phyloP scores from a whole-genome alignment of 23 tunicate genomes.

The Trididemnum miniatum region DNA sequence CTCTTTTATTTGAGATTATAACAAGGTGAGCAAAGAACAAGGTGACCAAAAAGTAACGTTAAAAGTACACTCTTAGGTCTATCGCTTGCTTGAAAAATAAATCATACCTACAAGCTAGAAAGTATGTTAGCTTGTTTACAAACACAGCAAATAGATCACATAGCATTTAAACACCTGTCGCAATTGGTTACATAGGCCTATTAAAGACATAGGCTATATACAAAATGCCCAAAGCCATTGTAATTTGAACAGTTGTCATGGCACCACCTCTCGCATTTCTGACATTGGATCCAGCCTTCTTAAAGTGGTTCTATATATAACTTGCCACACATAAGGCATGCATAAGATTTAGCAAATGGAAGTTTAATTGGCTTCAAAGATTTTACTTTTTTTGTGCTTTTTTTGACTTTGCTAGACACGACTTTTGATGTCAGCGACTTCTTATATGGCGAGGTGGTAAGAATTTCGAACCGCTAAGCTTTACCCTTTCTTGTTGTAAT shows the following conservation, averaged over 20 bases:
- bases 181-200: too few relatives aligned
- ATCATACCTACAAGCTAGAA: background rate
- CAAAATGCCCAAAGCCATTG: conserved; percentile 2
- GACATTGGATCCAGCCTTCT: background rate
- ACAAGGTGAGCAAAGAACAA: too few relatives aligned
- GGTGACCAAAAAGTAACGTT: too few relatives aligned
- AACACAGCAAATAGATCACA: background rate
- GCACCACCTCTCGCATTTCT: background rate
- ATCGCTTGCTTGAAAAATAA: too few relatives aligned
- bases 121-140: background rate
- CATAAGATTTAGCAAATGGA: background rate
- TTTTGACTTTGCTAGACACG: background rate
- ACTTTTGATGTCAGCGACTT: background rate
- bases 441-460: background rate
- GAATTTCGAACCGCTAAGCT: background rate
- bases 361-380: background rate
- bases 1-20: too few relatives aligned
- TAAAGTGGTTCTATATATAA: background rate
- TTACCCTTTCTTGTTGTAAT: background rate
- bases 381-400: too few relatives aligned
- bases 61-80: too few relatives aligned
- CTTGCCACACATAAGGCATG: background rate
- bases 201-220: too few relatives aligned
- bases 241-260: background rate
- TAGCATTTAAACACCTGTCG: background rate